Evolutionary conservation across 2,797 vertebrate genomes (phyloP), one percentile per base, ranked within the genome.

Genomic region (Oreochromis grahami): DNA sequence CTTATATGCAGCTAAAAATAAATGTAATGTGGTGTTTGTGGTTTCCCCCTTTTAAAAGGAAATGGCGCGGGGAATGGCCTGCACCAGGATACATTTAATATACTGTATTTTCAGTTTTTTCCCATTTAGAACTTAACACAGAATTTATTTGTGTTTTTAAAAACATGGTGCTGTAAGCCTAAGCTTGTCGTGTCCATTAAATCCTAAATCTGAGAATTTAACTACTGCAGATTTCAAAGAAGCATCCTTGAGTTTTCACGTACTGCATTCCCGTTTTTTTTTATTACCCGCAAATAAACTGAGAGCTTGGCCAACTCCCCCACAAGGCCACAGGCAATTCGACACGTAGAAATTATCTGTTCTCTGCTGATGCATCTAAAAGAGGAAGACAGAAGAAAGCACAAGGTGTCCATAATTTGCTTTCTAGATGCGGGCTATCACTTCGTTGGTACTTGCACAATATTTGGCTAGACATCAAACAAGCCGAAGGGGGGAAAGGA

Each of bases 251-350:
- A 85, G 48, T 86, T 84, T 87, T 81, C 77, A n/a, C 78, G 65
- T 80, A 96, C 94, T 95, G 94, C 95, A 13, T 94, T 96, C 79
- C 45, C 77, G 19, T n/a, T 12, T 29, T n/a, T 91, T 88, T 95
- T 94, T 93, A 93, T 93, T 87, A 84, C 88, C 83, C 83, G 85
- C 74, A 87, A 89, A 94, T 95, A 93, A 93, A 93, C 58, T 21
- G 32, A 78, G 87, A 87, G 77, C 84, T 84, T 86, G 87, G 93
- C 89, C 93, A 92, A 94, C 93, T 93, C 89, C 92, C 91, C 84
- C 89, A 87, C 89, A 94, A 93, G 89, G 92, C 91, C 93, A 93
- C 86, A 91, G 76, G 81, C 88, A 72, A 91, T 87, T 74, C 70
- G 86, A 81, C 53, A 55, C 77, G 32, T 83, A 83, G 52, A 51